These are phyloP conservation scores for Heteromurus nitidus DNA, from an alignment of 2,888 invertebrate genomes.

Conservation along the genomic window DNA sequence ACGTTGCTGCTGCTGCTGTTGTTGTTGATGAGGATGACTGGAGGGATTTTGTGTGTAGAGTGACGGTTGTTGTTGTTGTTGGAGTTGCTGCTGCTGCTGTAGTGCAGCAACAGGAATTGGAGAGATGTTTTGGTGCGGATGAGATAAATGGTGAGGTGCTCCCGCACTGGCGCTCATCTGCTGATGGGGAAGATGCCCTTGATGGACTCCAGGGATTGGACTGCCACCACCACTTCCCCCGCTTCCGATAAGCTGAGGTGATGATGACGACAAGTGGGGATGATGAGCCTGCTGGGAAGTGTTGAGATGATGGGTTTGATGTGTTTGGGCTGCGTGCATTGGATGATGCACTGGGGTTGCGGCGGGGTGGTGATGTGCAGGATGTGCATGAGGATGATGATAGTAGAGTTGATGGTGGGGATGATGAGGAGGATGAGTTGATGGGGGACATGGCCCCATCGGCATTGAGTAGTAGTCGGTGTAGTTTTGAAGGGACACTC, in stretches of 20 bases:
- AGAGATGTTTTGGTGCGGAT: conserved; percentile 60
- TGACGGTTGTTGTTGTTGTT: conserved; percentile 15
- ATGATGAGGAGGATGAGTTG: conserved; percentile 78
- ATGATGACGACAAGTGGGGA: conserved; percentile 72
- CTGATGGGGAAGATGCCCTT: conserved; percentile 78
- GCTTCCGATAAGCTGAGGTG: conserved; percentile 75
- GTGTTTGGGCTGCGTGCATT: conserved; percentile 69
- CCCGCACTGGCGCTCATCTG: conserved; percentile 45
- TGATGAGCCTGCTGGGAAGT: not conserved
- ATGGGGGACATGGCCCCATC: conserved; percentile 70
- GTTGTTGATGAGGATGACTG: conserved; percentile 61
- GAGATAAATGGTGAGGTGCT: conserved; percentile 53
- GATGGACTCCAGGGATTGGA: conserved; percentile 76
- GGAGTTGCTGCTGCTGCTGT: conserved; percentile 47
- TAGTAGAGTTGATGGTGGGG: conserved; percentile 81
- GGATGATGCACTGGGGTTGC: conserved; percentile 69
- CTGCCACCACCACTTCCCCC: conserved; percentile 81
- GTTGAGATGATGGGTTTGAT: conserved; percentile 62
- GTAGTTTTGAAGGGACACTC: conserved; percentile 66
- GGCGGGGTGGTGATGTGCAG: conserved; percentile 67
- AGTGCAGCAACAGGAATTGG: conserved; percentile 61
- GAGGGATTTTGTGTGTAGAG: conserved; percentile 60
- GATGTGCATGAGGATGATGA: conserved; percentile 75
- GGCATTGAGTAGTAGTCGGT: conserved; percentile 71
- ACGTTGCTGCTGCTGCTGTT: conserved; percentile 58